Evolutionary conservation across 1,140 invertebrate species (phyloP).

Genomic region (Drosophila busckii): DNA sequence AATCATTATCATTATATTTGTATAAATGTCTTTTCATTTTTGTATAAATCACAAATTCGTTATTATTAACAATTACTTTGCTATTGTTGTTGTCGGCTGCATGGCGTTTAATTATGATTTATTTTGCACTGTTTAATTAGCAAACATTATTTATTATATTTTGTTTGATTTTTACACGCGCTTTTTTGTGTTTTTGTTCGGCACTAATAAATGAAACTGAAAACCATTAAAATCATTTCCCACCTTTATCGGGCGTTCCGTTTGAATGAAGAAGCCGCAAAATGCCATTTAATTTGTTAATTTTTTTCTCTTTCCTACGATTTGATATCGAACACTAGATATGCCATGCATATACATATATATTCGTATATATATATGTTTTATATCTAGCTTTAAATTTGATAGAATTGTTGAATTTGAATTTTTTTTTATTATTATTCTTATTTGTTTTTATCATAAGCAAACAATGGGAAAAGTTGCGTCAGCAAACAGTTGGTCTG

Average conservation of each 20-base stretch:
- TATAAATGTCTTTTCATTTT: constrained; percentile 18
- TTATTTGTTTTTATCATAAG: constrained; percentile 64
- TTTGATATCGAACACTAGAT: constrained; percentile 56
- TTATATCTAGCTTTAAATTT: constrained; percentile 40
- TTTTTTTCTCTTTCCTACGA: no score
- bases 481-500: constrained; percentile 43
- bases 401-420: constrained; percentile 32
- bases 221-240: constrained; percentile 61
- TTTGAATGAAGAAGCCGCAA: constrained; percentile 71
- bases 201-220: constrained; percentile 40
- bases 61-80: constrained; percentile 37
- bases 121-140: no score
- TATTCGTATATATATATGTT: background rate
- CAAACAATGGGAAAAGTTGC: constrained; percentile 56
- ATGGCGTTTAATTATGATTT: constrained; percentile 60
- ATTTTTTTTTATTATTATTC: constrained; percentile 45
- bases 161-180: constrained; percentile 15
- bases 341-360: constrained; percentile 5
- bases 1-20: constrained; percentile 18
- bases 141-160: constrained; percentile 6
- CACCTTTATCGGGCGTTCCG: constrained; percentile 66
- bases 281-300: constrained; percentile 68
- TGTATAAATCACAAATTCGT: constrained; percentile 19
- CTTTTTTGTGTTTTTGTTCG: constrained; percentile 13
- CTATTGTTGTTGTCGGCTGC: constrained; percentile 19